These are phyloP conservation scores for Pandemis corylana DNA, from an alignment of 2,888 invertebrate species.

Conservation along the genomic window DNA sequence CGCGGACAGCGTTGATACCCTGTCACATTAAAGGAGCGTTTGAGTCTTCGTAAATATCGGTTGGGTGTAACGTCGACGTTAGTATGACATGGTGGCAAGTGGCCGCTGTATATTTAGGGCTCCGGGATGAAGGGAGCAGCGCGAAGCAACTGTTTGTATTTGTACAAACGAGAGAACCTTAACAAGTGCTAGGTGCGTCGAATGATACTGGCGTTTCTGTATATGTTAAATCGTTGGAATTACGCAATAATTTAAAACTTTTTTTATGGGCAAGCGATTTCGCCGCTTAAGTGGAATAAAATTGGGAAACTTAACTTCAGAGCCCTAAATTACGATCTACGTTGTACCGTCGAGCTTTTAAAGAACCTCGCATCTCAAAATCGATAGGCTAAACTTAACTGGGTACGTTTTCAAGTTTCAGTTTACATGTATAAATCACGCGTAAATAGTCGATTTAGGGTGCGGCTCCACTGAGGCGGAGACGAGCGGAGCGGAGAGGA, in stretches of 20 bases:
- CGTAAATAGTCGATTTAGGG: too few species aligned
- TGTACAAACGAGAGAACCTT: conserved; percentile 9
- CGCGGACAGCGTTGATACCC: conserved; percentile 63
- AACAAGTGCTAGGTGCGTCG: not conserved
- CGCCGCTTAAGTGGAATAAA: not conserved
- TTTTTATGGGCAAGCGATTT: not conserved
- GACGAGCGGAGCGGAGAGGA: too few species aligned
- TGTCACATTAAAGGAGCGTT: conserved; percentile 61
- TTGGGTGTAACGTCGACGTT: conserved; percentile 54
- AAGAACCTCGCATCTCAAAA: too few species aligned
- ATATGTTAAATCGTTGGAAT: not conserved
- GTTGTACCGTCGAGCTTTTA: too few species aligned
- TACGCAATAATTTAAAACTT: not conserved
- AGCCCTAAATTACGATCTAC: too few species aligned
- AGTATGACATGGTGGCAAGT: conserved; percentile 73
- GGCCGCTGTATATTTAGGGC: conserved; percentile 57
- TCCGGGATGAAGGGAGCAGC: conserved; percentile 34
- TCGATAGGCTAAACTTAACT: too few species aligned
- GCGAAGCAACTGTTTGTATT: conserved; percentile 11
- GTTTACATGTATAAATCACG: too few species aligned
- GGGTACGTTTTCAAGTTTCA: too few species aligned
- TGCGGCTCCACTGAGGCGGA: too few species aligned
- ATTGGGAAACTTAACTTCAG: not conserved
- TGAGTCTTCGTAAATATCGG: conserved; percentile 56
- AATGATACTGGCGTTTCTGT: not conserved